Base-by-base conservation (phyloP, 2,888 invertebrate species). In the Drosophila borborema region DNA sequence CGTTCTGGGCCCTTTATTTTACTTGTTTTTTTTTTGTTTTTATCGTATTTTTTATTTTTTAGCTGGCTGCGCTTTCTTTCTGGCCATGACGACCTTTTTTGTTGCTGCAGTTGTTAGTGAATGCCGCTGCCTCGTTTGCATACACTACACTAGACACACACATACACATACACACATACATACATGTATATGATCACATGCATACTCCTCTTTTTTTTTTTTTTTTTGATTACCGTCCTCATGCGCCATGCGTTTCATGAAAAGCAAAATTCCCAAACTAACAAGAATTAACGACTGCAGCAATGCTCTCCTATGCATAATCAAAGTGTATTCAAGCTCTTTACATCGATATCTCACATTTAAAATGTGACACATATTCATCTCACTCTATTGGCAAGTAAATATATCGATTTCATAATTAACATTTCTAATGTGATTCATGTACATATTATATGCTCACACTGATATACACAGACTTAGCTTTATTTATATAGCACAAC, bases 191-290 rank as follows among this genome's bases (percentile, higher is more conserved):
- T 23, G 2, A n/a, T 16, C 31, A 48, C 2, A 20, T 10, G 20
- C 36, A 7, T 31, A 9, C 9, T 34, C 8, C 6, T 31, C 8
- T 31, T 31, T 7, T 31, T 31, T 31, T 31, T 34, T 6, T 40
- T 63, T 64, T 72, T 75, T 81, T 82, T 75, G 74, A 81, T 81
- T 72, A 75, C 74, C 69, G 68, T 73, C 54, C 72, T 68, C 62
- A 64, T 68, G 62, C 56, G 62, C 66, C 55, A 49, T 49, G 66
- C 62, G 74, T 77, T 85, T 75, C 72, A 75, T 86, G 86, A 81
- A 66, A 63, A 64, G 77, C 70, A 58, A 75, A 82, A 77, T 63
- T 56, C 67, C 62, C 46, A 53, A 63, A 70, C 53, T 49, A 48
- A 72, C 49, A 67, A 34, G 58, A 45, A 34, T 34, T 6, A 7